Evolutionary conservation across 1,140 invertebrate genomes (phyloP).

Genomic region (Lucilia sericata): DNA sequence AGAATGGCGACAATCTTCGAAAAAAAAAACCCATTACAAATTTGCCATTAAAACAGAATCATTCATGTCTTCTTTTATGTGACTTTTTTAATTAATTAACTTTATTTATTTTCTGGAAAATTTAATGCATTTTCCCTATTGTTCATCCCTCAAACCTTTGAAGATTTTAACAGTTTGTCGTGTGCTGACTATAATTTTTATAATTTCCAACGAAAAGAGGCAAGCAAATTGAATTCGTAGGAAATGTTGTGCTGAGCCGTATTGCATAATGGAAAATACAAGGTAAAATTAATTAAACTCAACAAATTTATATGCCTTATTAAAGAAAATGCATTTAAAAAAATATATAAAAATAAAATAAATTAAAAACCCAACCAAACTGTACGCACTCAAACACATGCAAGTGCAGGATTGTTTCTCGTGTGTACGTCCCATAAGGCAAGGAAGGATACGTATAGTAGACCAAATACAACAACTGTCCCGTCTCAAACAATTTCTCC

Average conservation of each 20-base stretch:
- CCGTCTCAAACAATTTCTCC: no score
- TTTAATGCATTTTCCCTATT: conserved; percentile 32
- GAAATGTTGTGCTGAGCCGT: background rate
- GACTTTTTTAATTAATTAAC: conserved; percentile 39
- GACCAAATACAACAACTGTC: no score
- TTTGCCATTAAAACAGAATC: background rate
- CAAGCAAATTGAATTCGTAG: background rate
- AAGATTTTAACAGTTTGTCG: background rate
- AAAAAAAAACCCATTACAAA: background rate
- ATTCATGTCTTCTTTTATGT: background rate
- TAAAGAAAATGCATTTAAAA: conserved; percentile 30
- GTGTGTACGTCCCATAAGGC: no score
- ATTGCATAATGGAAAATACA: conserved; percentile 11
- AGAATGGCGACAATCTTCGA: conserved; percentile 2
- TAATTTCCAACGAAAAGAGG: background rate
- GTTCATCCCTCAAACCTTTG: background rate
- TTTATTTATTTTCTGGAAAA: conserved; percentile 37
- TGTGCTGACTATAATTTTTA: background rate
- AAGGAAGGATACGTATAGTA: no score
- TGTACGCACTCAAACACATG: background rate
- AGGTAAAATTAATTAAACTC: conserved; percentile 35
- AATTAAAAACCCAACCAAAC: background rate
- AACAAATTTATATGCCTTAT: conserved; percentile 34
- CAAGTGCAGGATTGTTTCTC: no score
- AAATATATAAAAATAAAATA: background rate